Evolutionary conservation across 2,113 vertebrate genomes (phyloP), one percentile per base, ranked within the genome.

Genomic region (Alexandromys fortis): DNA sequence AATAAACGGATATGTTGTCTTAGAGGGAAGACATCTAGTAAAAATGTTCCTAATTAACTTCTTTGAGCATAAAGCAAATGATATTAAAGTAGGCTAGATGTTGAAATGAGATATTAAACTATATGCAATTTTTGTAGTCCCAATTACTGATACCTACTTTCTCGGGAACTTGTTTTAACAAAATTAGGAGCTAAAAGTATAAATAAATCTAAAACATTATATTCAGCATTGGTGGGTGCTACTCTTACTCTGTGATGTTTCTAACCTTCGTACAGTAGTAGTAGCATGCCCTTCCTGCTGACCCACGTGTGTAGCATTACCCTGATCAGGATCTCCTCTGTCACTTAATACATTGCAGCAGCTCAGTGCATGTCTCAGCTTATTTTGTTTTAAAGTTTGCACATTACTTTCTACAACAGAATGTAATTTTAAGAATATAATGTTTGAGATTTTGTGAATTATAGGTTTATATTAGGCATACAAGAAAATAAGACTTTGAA

Each of bases 11-110:
- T 91, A 70, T 96, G 92, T 82, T 96, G 81, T 92, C 68, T 45
- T 89, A 28, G 30, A 93, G 70, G 81, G 78, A 95, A 86, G 38
- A 3, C 21, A 38, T 85, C n/a, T 94, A 45, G 19, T 94, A 75
- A 94, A 85, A 94, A 89, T 91, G 45, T 86, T 91, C 73, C 55
- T 94, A 76, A 75, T 90, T 93, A 87, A 79, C 63, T 91, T 92
- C 42, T 82, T 82, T 91, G 67, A 76, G 49, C 28, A 81, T 47
- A 86, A 88, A 94, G n/a, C 86, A 93, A 68, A 91, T 76, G 28
- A 55, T 42, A 68, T 75, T 49, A 87, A 95, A 97, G 17, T 35
- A 77, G 67, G 52, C 72, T 83, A 47, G 38, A 58, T 92, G 83
- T 47, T 65, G 89, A 94, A 92, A 90, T 93, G 58, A 65, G 24